Base-by-base conservation (phyloP, 2,113 vertebrate genomes). In the Sinocyclocheilus maitianheensis region DNA sequence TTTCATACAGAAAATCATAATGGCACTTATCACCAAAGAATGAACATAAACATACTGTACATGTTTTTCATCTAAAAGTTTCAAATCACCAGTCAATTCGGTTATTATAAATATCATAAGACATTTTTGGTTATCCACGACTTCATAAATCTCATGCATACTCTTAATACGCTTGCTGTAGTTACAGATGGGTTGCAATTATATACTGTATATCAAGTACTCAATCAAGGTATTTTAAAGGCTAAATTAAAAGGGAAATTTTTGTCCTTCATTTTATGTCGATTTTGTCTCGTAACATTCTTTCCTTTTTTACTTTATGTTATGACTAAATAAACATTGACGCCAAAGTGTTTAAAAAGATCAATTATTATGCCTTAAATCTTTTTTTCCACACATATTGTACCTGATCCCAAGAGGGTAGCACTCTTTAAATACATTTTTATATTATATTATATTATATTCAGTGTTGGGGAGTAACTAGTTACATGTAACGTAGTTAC, bases 21-120 rank as follows among this genome's bases (percentile, higher is more conserved):
- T 86, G 84, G 67, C 83, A 71, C 72, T 83, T 84, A 48, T 87
- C 88, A 89, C 88, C 88, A 89, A 89, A 87, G 88, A 89, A 81
- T 77, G 62, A 77, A n/a, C 63, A 82, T 85, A 30, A 85, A 87
- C 58, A 60, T 22, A 60, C 55, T 12, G 5, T n/a, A 58, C 16
- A 40, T 76, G 74, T 37, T 43, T 62, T 60, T 40, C 8, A 62
- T n/a, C 5, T 37, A 53, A 79, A 62, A 34, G 34, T 13, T 63
- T 80, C 58, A 79, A 74, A 62, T n/a, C 22, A 30, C 22, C 30
- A 76, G 12, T 67, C 63, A 40, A 20, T 34, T 72, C 0, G 14
- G 26, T 78, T 55, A 58, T 80, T 67, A 65, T 65, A 67, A 81
- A 51, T 67, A 67, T 58, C 5, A 40, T 40, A 46, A 80, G 18